Base-by-base conservation (phyloP, 2,888 invertebrate genomes). In the Cistogaster globosa region DNA sequence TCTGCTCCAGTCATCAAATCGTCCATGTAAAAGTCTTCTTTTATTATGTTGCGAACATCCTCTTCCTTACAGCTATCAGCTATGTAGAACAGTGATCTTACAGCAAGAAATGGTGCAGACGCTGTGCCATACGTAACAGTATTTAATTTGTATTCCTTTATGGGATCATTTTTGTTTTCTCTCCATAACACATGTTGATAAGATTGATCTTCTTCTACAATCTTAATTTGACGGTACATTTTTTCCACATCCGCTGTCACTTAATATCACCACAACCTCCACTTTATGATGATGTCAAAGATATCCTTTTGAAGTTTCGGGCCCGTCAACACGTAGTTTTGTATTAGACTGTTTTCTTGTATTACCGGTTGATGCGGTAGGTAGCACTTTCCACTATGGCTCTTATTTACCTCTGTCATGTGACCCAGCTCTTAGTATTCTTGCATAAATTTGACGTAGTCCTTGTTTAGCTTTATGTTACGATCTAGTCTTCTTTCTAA, bases 231-330 rank as follows among this genome's bases (percentile, higher is more conserved):
- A 0, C 88, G 86, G 69, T 89, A 90, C 88, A 90, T 90, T 80
- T 89, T 88, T 9, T 86, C 86, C 5, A 91, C 87, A 71, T 91
- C 90, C 4, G 88, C 89, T 4, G 78, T 86, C 2, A 90, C 77
- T 0, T 88, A 89, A 45, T 77, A 72, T 62, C 48, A 36, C 71
- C 82, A 76, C n/a, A 67, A 53, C 69, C 85, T 55, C 74, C 82
- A 88, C 22, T 86, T 89, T 87, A 16, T 86, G 77, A 72, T 90
- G 89, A 38, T 38, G 11, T 38, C 11, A 90, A 36, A 38, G 11
- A 38, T 38, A 11, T 38, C 38, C 7, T 38, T 38, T 38, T 38
- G 38, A 11, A 38, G 38, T 2, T 79, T 82, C 1, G 90, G 90
- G 0, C 90, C 91, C 6, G 86, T 72, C 53, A 85, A 68, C 62